Evolutionary conservation across 1,140 invertebrate species (phyloP).

Genomic region (Andricus grossulariae): DNA sequence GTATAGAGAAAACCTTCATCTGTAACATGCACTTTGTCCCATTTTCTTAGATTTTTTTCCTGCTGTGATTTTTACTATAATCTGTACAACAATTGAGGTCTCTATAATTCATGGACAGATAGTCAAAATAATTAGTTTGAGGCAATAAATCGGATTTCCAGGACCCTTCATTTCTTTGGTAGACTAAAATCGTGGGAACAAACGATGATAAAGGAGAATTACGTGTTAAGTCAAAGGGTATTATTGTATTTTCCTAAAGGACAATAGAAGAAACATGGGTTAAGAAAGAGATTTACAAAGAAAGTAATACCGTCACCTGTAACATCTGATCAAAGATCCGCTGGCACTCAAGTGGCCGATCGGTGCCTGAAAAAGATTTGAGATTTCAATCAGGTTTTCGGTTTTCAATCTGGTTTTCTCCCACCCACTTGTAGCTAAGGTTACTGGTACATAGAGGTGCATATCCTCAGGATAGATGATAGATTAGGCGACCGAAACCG

Average conservation of each 20-base stretch:
- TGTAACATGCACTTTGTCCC: too few relatives aligned
- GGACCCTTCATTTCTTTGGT: too few relatives aligned
- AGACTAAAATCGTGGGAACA: not conserved
- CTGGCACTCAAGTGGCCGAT: conserved; percentile 14
- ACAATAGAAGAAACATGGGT: not conserved
- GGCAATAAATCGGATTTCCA: too few relatives aligned
- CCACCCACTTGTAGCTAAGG: conserved; percentile 18
- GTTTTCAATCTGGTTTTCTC: not conserved
- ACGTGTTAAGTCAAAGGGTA: not conserved
- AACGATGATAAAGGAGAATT: not conserved
- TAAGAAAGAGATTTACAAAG: not conserved
- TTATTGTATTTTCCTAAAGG: conserved; percentile 3
- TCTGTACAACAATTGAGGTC: too few relatives aligned
- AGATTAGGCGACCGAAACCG: conserved; percentile 6
- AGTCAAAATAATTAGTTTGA: too few relatives aligned
- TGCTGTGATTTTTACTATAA: too few relatives aligned
- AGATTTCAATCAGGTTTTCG: conserved; percentile 3
- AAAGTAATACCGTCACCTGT: conserved; percentile 16
- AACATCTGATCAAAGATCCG: not conserved
- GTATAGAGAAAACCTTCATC: too few relatives aligned
- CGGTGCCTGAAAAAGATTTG: not conserved
- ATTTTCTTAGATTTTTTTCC: too few relatives aligned
- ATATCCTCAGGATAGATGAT: not conserved
- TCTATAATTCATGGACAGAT: too few relatives aligned
- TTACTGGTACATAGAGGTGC: not conserved